Evolutionary conservation across 2,888 invertebrate genomes (phyloP).

Genomic region (Disparrhopalites patrizii): DNA sequence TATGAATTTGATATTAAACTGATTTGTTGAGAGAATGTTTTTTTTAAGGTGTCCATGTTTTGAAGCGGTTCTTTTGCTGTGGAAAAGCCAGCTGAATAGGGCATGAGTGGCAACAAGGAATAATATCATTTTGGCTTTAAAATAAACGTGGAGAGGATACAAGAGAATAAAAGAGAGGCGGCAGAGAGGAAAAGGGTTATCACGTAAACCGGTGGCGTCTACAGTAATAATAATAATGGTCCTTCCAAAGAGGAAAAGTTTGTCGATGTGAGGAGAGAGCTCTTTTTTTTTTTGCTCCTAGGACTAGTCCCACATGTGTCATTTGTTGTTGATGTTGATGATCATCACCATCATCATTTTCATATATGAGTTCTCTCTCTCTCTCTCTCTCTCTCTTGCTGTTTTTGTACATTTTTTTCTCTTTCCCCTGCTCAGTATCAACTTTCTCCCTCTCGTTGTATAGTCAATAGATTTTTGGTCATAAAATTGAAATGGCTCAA

Average conservation of each 20-base stretch:
- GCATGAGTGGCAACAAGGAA: too few species aligned
- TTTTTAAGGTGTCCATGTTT: too few species aligned
- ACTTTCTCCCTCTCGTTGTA: background rate
- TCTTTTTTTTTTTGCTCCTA: too few species aligned
- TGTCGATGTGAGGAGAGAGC: too few species aligned
- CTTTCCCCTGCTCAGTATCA: background rate
- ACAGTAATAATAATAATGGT: slow-evolving; percentile 21
- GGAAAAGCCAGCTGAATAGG: too few species aligned
- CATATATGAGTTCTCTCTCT: slow-evolving; percentile 10
- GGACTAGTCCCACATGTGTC: slow-evolving; percentile 4
- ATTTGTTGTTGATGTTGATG: too few species aligned
- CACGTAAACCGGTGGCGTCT: slow-evolving; percentile 15
- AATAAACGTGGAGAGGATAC: too few species aligned
- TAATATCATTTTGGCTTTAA: too few species aligned
- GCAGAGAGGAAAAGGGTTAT: background rate
- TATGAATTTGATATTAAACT: too few species aligned
- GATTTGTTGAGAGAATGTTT: too few species aligned
- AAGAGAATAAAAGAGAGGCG: too few species aligned
- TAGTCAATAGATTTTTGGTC: background rate
- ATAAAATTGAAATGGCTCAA: background rate
- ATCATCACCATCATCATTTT: slow-evolving; percentile 10
- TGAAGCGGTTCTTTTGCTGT: too few species aligned
- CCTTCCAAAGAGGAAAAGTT: slow-evolving; percentile 24
- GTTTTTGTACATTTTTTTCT: background rate
- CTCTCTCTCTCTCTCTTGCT: background rate